These are phyloP conservation scores for Orchesellides sinensis DNA, from an alignment of 2,888 invertebrate species.

Conservation along the genomic window DNA sequence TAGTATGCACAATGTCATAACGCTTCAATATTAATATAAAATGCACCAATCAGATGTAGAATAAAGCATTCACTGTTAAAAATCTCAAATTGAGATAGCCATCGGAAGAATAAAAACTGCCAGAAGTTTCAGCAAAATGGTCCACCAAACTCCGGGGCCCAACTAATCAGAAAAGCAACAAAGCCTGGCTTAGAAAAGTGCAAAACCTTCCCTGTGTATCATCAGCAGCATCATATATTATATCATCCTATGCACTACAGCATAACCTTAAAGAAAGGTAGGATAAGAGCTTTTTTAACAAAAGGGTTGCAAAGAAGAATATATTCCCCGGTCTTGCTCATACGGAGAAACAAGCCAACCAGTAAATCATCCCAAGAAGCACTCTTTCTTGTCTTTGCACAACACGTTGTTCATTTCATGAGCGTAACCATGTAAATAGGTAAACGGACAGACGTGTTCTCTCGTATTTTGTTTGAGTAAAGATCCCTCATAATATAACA, in stretches of 20 bases:
- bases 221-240: constrained; percentile 29
- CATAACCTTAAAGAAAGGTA: neutral
- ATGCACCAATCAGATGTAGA: too few relatives aligned
- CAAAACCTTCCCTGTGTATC: constrained; percentile 16
- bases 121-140: constrained; percentile 14
- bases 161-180: constrained; percentile 47
- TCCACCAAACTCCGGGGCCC: constrained; percentile 54
- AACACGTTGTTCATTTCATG: neutral
- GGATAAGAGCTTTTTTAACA: neutral
- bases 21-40: too few relatives aligned
- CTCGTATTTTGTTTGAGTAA: too few relatives aligned
- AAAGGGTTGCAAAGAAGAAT: neutral
- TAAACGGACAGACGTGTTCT: too few relatives aligned
- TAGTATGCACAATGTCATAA: too few relatives aligned
- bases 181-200: constrained; percentile 49
- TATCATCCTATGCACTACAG: too few relatives aligned
- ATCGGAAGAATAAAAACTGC: too few relatives aligned
- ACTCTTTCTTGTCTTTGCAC: too few relatives aligned
- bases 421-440: too few relatives aligned
- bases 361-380: constrained; percentile 7
- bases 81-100: too few relatives aligned
- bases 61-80: too few relatives aligned
- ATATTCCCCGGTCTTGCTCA: neutral
- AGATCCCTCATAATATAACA: too few relatives aligned
- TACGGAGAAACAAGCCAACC: neutral